Base-by-base conservation (phyloP, 1,140 invertebrate species). In the Diorhabda carinulata region DNA sequence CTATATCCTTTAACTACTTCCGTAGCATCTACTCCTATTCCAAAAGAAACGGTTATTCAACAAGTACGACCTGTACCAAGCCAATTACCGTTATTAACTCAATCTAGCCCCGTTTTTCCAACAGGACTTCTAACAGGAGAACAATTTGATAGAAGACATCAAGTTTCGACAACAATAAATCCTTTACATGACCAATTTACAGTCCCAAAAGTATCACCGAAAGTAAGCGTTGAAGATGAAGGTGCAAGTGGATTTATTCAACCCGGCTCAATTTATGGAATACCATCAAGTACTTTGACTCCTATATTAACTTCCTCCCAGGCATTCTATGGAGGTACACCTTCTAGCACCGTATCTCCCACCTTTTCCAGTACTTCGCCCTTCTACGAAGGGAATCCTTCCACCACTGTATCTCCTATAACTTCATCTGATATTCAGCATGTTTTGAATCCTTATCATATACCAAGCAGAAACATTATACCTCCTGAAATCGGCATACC, bases 401-500 rank as follows among this genome's bases (percentile, higher is more conserved):
- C 25, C 25, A 25, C 25, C 25, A 25, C 64, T 43, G 61, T 61
- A 61, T 61, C 68, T 59, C 42, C 64, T 40, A 65, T 66, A 5
- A 45, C 63, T 25, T 6, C 68, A 8, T 44, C 43, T 25, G 1
- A 56, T 56, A 56, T 2, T 7, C 57, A 5, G 4, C 58, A 25
- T 5, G 25, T 6, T 60, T 60, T 9, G 7, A 60, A 60, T 10
- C 58, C 7, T 6, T 6, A 60, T 6, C n/a, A 60, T 60, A 60
- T 47, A 43, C 63, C 63, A 2, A 10, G 3, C 7, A 8, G 47
- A 25, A 72, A 72, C 57, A 69, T 72, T 56, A 66, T 72, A 44
- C 70, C 70, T 56, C 67, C 70, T 9, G 70, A 72, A 59, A 69
- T 72, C 8, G 57, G 62, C 2, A 52, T 65, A 7, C 47, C 62